Percentiles rank a stretch among this genome's conserved stretches.
Conservation (phyloP, 2,888 invertebrate species). For the Orthosia incerta region DNA sequence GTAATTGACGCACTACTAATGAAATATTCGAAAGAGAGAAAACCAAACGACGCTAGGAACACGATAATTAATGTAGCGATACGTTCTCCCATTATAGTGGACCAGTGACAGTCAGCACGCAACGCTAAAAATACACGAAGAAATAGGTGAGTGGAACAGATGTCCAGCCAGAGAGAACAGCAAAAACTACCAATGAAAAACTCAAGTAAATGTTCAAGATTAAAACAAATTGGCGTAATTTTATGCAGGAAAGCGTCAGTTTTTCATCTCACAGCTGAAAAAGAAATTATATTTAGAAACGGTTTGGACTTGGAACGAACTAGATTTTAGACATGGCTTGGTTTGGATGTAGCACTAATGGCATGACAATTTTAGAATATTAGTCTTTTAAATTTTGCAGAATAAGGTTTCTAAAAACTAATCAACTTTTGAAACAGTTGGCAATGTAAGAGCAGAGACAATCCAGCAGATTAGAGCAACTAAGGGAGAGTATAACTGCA, state of each 20-base stretch:
- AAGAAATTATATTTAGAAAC: conserved; percentile 54
- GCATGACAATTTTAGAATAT: background rate
- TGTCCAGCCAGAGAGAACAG: conserved; percentile 58
- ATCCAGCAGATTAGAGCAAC: background rate
- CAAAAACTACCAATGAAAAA: conserved; percentile 45
- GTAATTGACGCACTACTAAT: conserved; percentile 69
- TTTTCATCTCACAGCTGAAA: conserved; percentile 29
- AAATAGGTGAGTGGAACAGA: conserved; percentile 77
- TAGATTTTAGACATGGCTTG: conserved; percentile 32
- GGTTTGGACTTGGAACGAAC: conserved; percentile 44
- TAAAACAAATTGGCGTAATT: conserved; percentile 48
- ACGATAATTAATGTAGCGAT: conserved; percentile 73
- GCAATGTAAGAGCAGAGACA: background rate
- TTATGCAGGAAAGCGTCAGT: conserved; percentile 43
- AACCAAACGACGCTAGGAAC: conserved; percentile 66
- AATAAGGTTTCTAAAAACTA: background rate
- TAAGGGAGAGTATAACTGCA: background rate
- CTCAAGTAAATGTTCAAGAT: conserved; percentile 42
- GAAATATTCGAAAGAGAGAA: conserved; percentile 70
- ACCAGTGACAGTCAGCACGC: conserved; percentile 74
- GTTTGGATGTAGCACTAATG: conserved; percentile 11
- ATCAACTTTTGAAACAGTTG: background rate
- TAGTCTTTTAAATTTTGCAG: background rate
- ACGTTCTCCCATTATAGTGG: conserved; percentile 59
- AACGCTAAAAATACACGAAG: conserved; percentile 71